Percentiles rank a stretch among this genome's conserved stretches.
phyloP scores from a whole-genome alignment of 2,113 vertebrate genomes.

The Taxidea taxus region DNA sequence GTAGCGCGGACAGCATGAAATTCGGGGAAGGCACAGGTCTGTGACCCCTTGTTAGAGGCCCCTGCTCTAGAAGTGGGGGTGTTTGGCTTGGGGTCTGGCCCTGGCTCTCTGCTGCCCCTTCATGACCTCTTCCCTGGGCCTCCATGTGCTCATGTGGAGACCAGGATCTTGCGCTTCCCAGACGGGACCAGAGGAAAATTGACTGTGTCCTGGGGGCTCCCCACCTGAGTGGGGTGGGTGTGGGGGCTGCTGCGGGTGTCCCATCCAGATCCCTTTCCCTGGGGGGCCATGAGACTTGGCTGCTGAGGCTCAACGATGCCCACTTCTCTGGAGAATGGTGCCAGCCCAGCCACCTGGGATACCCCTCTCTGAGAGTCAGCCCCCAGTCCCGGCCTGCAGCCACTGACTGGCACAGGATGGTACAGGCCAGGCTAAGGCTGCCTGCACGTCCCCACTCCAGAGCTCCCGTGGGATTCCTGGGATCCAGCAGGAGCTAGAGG shows the following conservation, averaged over 20 bases:
- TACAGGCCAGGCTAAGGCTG: too few relatives aligned
- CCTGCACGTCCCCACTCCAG: accelerated
- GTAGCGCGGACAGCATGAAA: background rate
- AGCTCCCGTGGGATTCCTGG: background rate
- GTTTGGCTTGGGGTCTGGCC: background rate
- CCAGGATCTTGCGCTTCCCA: background rate
- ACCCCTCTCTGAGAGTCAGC: background rate
- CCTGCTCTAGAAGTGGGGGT: background rate
- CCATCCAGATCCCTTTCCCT: background rate
- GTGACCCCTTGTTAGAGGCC: background rate
- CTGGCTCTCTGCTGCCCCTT: background rate
- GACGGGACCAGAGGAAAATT: background rate
- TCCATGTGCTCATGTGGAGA: background rate
- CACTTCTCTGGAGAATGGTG: background rate
- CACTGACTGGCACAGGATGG: background rate
- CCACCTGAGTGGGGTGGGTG: background rate
- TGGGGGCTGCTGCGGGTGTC: background rate
- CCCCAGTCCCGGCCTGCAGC: too few relatives aligned
- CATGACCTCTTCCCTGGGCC: background rate
- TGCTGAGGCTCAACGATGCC: background rate
- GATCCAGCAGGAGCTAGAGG: background rate
- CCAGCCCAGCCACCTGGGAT: background rate
- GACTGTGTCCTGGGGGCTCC: background rate
- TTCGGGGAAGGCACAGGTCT: background rate
- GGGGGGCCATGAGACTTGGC: background rate